phyloP scores from a whole-genome alignment of 2,113 vertebrate species.

The Catharus minimus region DNA sequence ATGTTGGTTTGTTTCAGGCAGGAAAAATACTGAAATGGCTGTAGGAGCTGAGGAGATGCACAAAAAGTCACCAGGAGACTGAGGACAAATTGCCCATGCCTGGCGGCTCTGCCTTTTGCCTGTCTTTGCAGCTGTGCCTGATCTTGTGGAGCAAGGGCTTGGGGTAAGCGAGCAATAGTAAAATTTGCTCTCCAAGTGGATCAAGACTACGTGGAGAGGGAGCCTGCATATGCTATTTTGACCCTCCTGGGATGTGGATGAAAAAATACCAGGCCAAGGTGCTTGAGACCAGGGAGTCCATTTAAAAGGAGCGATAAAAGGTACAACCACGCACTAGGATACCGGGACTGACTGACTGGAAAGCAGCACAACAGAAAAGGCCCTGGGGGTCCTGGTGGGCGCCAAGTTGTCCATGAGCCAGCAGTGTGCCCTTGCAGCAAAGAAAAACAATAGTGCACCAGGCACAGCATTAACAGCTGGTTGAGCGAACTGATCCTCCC shows the following conservation, averaged over 20 bases:
- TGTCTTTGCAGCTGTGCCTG: not conserved
- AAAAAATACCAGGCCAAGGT: not conserved
- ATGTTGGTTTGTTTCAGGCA: not conserved
- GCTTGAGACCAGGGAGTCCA: not conserved
- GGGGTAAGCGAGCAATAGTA: not conserved
- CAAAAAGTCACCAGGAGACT: not conserved
- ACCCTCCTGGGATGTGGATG: not conserved
- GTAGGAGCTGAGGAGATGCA: not conserved
- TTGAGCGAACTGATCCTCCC: not conserved
- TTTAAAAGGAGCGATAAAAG: not conserved
- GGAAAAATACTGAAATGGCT: not conserved
- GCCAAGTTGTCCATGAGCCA: not conserved
- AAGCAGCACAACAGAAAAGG: not conserved
- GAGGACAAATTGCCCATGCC: accelerated
- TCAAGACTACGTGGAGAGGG: not conserved
- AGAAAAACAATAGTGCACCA: not conserved
- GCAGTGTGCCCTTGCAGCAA: not conserved
- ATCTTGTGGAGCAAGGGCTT: not conserved
- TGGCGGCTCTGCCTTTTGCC: not conserved
- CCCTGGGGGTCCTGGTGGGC: not conserved
- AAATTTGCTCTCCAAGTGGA: not conserved
- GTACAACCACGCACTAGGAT: not conserved
- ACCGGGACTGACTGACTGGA: not conserved
- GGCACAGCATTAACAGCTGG: not conserved
- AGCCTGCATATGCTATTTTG: not conserved